Evolutionary conservation across 2,888 invertebrate species (phyloP).

Genomic region (Ormyrus rosae): DNA sequence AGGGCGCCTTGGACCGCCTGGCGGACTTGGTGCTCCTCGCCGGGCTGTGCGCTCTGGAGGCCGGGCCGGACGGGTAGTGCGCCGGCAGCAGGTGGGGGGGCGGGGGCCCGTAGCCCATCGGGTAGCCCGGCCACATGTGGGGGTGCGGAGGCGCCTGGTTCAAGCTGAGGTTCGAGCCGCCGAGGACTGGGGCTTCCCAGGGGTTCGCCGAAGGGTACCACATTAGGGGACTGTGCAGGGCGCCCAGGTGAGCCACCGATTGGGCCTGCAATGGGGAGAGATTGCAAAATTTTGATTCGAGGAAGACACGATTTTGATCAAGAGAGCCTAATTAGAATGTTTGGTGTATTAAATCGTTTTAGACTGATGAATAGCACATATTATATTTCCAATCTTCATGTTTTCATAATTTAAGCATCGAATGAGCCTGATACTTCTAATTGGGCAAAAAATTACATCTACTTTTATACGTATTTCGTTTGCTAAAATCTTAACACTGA

Average conservation of each 20-base stretch:
- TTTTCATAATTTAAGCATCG: too few relatives aligned
- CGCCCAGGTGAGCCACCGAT: constrained; percentile 81
- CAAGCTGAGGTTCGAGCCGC: constrained; percentile 71
- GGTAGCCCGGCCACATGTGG: constrained; percentile 68
- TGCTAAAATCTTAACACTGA: too few relatives aligned
- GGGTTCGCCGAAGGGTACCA: constrained; percentile 70
- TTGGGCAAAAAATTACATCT: too few relatives aligned
- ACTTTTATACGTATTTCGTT: too few relatives aligned
- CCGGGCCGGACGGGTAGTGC: constrained; percentile 77
- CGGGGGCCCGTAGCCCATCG: constrained; percentile 50
- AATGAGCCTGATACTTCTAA: too few relatives aligned
- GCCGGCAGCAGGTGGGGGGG: constrained; percentile 64
- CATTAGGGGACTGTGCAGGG: constrained; percentile 75
- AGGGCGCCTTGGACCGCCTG: constrained; percentile 80
- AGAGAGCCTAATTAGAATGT: too few relatives aligned
- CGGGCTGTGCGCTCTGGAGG: constrained; percentile 77
- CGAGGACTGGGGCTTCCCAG: constrained; percentile 60
- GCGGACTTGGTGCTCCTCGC: constrained; percentile 70
- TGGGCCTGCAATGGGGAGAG: constrained; percentile 78
- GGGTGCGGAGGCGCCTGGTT: constrained; percentile 65
- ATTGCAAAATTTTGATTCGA: background rate
- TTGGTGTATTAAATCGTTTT: too few relatives aligned
- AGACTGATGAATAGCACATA: too few relatives aligned
- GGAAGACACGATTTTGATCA: background rate
- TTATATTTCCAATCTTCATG: too few relatives aligned